A percentile compares a stretch with the other conserved stretches of the same genome.
Conservation (phyloP, 2,888 invertebrate species). For the Minunthozetes semirufus region DNA sequence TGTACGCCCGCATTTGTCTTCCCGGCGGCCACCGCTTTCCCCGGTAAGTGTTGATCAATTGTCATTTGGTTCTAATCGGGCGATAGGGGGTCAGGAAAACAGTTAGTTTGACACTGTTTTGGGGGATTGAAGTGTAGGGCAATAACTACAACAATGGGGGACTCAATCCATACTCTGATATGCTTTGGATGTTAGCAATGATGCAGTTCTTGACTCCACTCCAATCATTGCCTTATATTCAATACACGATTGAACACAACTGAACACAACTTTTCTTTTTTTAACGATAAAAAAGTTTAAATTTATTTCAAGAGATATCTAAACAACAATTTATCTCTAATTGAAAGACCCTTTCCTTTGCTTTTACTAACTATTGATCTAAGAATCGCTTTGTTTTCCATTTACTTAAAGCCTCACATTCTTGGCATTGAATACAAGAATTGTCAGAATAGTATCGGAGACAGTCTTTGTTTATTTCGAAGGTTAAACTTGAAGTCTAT, state of each 20-base stretch:
- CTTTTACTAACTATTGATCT: too few species aligned
- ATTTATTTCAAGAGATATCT: too few species aligned
- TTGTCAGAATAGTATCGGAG: too few species aligned
- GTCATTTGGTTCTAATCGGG: background rate
- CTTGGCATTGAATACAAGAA: too few species aligned
- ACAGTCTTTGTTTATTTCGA: too few species aligned
- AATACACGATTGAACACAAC: background rate
- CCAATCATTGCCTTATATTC: background rate
- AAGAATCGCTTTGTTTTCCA: too few species aligned
- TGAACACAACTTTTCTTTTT: too few species aligned
- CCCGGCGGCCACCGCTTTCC: slow-evolving; percentile 40
- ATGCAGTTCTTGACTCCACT: background rate
- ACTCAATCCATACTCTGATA: background rate
- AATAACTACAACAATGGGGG: slow-evolving; percentile 30
- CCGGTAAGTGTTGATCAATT: slow-evolving; percentile 37
- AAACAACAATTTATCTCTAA: too few species aligned
- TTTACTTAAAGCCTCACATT: too few species aligned
- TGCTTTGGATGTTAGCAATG: background rate
- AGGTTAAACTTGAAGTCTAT: too few species aligned
- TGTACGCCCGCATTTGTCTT: slow-evolving; percentile 43
- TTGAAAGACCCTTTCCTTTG: too few species aligned
- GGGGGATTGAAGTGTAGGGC: slow-evolving; percentile 28
- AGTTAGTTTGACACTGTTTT: background rate
- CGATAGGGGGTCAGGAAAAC: background rate
- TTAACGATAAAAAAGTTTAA: too few species aligned